Conservation (phyloP, 2,113 vertebrate species). For the Corythoichthys intestinalis region DNA sequence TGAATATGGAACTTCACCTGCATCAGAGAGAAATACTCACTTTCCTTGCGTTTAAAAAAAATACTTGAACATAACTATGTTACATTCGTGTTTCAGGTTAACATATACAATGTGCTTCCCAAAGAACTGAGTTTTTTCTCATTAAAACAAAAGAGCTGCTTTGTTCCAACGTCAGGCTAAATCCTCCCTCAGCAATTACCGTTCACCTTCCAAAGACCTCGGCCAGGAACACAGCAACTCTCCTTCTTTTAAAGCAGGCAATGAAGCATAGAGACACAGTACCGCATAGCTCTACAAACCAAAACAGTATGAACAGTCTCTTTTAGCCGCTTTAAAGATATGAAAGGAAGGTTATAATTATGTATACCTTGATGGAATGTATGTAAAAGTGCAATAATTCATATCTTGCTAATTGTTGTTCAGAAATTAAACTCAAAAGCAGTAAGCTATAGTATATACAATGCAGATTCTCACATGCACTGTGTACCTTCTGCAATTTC, state of each 20-base stretch:
- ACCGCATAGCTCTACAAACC: constrained; percentile 18
- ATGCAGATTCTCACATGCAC: background rate
- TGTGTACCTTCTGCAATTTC: background rate
- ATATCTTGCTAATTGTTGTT: background rate
- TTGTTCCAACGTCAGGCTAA: constrained; percentile 60
- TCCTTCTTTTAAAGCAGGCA: constrained; percentile 57
- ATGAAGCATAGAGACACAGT: constrained; percentile 59
- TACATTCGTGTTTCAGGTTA: constrained; percentile 33
- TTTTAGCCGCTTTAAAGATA: constrained; percentile 16
- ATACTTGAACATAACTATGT: constrained; percentile 11
- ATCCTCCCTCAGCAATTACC: constrained; percentile 69
- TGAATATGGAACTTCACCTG: background rate
- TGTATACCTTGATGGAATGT: background rate
- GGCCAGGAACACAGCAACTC: constrained; percentile 51
- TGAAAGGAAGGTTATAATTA: background rate
- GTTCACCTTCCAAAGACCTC: constrained; percentile 70
- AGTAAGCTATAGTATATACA: background rate
- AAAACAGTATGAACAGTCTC: constrained; percentile 19
- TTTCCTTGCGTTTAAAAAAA: constrained; percentile 30
- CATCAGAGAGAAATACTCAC: constrained; percentile 13
- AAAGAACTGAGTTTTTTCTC: constrained; percentile 42
- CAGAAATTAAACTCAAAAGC: background rate
- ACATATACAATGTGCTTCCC: constrained; percentile 20
- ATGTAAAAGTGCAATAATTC: background rate
- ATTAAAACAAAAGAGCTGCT: constrained; percentile 61